Percentiles rank a stretch among this genome's conserved stretches.
phyloP scores from a whole-genome alignment of 2,888 invertebrate species.

The Neocrepidodera transversa region DNA sequence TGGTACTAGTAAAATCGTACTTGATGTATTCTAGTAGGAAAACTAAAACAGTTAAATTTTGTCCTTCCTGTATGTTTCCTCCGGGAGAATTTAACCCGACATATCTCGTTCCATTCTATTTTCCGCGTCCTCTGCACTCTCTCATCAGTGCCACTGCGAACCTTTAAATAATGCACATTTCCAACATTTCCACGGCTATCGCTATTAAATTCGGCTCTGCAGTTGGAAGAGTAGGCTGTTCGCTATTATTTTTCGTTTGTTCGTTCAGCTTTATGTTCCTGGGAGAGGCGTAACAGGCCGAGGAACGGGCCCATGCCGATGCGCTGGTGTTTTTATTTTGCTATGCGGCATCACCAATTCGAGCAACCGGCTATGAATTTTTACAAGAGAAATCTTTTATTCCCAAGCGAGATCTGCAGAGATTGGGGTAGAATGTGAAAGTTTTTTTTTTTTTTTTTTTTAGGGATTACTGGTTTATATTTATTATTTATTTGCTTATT shows the following conservation, averaged over 20 bases:
- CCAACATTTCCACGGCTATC: constrained; percentile 18
- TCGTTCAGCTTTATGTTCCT: constrained; percentile 21
- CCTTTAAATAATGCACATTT: constrained; percentile 17
- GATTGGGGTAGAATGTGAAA: no score
- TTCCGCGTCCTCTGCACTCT: not conserved
- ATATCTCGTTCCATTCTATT: not conserved
- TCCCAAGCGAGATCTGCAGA: not conserved
- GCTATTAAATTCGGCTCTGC: constrained; percentile 20
- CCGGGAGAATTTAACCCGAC: not conserved
- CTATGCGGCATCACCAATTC: not conserved
- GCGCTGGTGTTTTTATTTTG: constrained; percentile 4
- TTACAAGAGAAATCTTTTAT: constrained; percentile 10
- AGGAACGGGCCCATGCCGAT: not conserved
- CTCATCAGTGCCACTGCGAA: not conserved
- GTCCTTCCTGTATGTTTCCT: not conserved
- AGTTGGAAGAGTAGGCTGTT: constrained; percentile 15
- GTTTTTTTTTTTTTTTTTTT: no score
- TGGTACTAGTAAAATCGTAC: no score
- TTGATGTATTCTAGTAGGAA: no score
- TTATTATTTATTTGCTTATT: no score
- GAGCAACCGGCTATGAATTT: constrained; percentile 9
- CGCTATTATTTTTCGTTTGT: constrained; percentile 26
- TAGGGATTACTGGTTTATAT: no score
- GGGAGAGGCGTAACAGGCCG: not conserved
- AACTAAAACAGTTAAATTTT: not conserved